phyloP scores from a whole-genome alignment of 2,113 vertebrate genomes.

The Sprattus sprattus region DNA sequence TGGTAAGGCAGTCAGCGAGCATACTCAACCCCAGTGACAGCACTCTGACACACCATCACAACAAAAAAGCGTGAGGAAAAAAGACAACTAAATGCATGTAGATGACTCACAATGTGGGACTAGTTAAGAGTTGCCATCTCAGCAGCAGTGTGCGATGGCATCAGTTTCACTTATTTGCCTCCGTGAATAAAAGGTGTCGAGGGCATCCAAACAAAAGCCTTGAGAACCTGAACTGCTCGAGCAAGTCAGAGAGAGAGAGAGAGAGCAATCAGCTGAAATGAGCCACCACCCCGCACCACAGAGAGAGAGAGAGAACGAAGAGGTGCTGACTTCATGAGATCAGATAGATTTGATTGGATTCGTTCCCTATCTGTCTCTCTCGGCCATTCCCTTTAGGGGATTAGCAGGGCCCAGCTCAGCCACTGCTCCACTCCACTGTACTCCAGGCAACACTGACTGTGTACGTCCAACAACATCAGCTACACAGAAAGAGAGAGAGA shows the following conservation, averaged over 20 bases:
- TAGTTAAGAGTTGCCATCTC: background rate
- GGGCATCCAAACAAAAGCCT: background rate
- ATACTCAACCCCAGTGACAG: no score
- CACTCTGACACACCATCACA: background rate
- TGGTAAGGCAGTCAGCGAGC: no score
- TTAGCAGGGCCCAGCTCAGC: slow-evolving; percentile 37
- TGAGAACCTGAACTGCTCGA: background rate
- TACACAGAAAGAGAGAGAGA: background rate
- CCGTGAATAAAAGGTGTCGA: background rate
- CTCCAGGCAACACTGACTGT: slow-evolving; percentile 22
- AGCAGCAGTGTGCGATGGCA: background rate
- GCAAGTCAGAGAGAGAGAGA: background rate
- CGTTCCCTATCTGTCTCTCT: slow-evolving; percentile 30
- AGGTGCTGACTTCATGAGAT: slow-evolving; percentile 30
- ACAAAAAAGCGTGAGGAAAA: background rate
- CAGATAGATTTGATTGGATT: slow-evolving; percentile 36
- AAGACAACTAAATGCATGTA: background rate
- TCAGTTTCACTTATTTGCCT: background rate
- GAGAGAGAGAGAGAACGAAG: background rate
- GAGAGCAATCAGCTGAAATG: background rate
- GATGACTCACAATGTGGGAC: background rate
- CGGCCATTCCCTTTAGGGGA: slow-evolving; percentile 21
- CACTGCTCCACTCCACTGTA: slow-evolving; percentile 25
- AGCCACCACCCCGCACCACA: background rate
- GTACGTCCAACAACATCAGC: slow-evolving; percentile 9